Percentiles rank a stretch among this genome's conserved stretches.
phyloP scores from a whole-genome alignment of 2,113 vertebrate species.

The Sceloporus tristichus region DNA sequence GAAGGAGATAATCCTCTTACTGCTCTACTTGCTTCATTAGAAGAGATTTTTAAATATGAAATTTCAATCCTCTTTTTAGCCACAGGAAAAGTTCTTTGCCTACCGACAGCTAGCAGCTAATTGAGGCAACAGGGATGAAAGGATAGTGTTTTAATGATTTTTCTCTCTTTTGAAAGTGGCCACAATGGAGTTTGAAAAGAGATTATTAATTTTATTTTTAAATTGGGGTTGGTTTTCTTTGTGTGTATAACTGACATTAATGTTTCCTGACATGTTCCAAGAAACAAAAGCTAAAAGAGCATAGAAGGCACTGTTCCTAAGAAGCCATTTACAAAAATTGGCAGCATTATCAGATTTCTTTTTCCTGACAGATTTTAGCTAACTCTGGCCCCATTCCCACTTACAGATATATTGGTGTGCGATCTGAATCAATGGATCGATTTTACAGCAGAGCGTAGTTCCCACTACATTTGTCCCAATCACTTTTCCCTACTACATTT shows the following conservation, averaged over 20 bases:
- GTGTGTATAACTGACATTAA: background rate
- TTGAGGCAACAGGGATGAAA: constrained; percentile 38
- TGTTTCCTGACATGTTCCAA: constrained; percentile 53
- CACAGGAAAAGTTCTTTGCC: constrained; percentile 40
- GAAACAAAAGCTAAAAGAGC: constrained; percentile 42
- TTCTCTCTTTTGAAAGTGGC: background rate
- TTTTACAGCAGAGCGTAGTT: no score
- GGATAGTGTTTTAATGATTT: constrained; percentile 19
- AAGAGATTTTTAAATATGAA: constrained; percentile 30
- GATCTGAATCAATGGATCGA: no score
- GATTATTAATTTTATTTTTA: constrained; percentile 36
- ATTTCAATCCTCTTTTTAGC: constrained; percentile 35
- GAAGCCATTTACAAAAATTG: constrained; percentile 47
- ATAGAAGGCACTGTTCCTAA: constrained; percentile 41
- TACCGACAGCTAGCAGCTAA: constrained; percentile 21
- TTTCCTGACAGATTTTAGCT: constrained; percentile 62
- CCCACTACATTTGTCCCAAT: no score
- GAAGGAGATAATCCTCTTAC: constrained; percentile 33
- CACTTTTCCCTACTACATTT: no score
- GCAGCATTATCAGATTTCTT: constrained; percentile 38
- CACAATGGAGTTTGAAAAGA: constrained; percentile 23
- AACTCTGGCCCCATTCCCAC: constrained; percentile 16
- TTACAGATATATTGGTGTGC: no score
- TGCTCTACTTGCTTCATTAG: constrained; percentile 36
- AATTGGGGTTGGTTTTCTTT: background rate